phyloP scores from a whole-genome alignment of 2,113 vertebrate species.

The Hippocampus abdominalis region DNA sequence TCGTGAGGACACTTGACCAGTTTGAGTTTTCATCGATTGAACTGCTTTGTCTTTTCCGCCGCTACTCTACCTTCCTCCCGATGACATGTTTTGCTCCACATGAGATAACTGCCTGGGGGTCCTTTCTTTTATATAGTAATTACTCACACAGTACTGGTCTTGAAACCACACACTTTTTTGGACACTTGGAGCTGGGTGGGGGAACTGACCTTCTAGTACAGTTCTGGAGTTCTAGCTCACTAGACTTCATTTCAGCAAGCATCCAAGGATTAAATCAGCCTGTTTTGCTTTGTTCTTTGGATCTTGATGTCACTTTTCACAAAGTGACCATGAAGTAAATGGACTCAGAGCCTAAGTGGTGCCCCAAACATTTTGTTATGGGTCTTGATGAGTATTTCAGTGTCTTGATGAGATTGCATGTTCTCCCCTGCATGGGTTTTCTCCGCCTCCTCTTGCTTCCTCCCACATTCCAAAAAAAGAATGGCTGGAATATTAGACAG shows the following conservation, averaged over 20 bases:
- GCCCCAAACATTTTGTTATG: no score
- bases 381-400: no score
- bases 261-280: neutral
- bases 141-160: neutral
- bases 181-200: neutral
- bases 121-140: slow-evolving; percentile 2
- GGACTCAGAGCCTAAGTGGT: neutral
- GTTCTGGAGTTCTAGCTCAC: neutral
- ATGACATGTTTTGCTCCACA: neutral
- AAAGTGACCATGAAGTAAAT: neutral
- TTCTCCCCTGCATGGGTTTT: no score
- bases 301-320: neutral
- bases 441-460: no score
- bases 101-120: neutral
- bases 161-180: neutral
- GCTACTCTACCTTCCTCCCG: no score
- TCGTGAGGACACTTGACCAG: no score
- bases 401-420: no score
- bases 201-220: neutral
- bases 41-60: no score
- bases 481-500: no score
- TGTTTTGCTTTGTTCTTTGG: neutral
- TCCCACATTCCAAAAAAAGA: no score
- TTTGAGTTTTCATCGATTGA: no score
- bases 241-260: neutral